phyloP scores from a whole-genome alignment of 2,888 invertebrate genomes.

The Athetis lepigone region DNA sequence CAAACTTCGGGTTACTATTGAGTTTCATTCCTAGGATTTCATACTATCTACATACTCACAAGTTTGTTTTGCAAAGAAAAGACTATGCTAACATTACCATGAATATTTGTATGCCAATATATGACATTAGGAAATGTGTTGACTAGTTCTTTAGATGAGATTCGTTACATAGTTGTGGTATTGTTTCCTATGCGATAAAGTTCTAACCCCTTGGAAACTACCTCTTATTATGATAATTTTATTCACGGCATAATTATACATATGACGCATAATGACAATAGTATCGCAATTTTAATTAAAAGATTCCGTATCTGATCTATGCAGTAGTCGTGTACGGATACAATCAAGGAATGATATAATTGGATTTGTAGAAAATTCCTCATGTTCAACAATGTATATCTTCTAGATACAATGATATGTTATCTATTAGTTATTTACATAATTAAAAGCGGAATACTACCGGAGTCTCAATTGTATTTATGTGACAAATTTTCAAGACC shows the following conservation, averaged over 20 bases:
- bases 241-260: neutral
- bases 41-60: too few species aligned
- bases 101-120: too few species aligned
- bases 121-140: too few species aligned
- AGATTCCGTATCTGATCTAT: constrained; percentile 17
- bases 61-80: too few species aligned
- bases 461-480: neutral
- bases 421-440: neutral
- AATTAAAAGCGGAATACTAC: neutral
- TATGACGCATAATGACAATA: neutral
- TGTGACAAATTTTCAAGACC: too few species aligned
- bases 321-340: neutral
- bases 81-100: too few species aligned
- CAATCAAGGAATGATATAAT: constrained; percentile 17
- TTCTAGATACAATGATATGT: neutral
- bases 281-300: constrained; percentile 27
- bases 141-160: too few species aligned
- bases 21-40: too few species aligned
- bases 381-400: neutral
- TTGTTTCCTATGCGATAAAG: neutral
- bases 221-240: neutral
- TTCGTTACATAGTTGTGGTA: neutral
- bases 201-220: neutral
- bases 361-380: neutral
- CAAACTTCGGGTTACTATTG: too few species aligned